Evolutionary conservation across 2,113 vertebrate genomes (phyloP).

Genomic region (Vidua chalybeata): DNA sequence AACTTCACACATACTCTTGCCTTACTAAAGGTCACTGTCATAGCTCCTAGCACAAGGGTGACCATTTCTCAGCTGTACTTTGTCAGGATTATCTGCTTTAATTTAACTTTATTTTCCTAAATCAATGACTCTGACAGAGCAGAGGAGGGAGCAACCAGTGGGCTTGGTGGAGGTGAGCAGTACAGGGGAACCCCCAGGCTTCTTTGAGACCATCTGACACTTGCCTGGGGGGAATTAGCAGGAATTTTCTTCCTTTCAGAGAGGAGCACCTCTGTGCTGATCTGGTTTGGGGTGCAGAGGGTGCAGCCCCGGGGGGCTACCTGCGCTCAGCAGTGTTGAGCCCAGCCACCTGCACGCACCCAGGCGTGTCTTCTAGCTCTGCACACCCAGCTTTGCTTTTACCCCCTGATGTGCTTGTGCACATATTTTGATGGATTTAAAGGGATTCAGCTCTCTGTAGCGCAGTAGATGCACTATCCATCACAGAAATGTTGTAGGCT

Average conservation of each 20-base stretch:
- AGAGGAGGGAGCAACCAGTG: neutral
- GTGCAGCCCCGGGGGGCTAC: neutral
- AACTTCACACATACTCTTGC: neutral
- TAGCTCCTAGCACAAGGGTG: neutral
- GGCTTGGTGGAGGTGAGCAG: neutral
- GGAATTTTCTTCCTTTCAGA: neutral
- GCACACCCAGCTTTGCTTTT: neutral
- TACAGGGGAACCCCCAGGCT: accelerated
- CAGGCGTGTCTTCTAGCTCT: neutral
- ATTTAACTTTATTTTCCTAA: neutral
- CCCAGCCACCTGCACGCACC: neutral
- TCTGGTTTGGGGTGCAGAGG: neutral
- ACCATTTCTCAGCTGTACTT: neutral
- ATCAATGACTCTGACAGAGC: neutral
- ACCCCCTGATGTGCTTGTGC: neutral
- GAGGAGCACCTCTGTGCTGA: neutral
- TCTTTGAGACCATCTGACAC: neutral
- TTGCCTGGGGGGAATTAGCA: neutral
- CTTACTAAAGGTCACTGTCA: neutral
- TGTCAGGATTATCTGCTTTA: neutral
- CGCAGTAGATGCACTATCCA: accelerated
- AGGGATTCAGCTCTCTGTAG: neutral
- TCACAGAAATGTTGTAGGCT: neutral
- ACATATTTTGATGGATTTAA: neutral
- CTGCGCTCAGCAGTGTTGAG: neutral